Base-by-base conservation (phyloP, 2,888 invertebrate genomes). In the Hypomecis atomaria region DNA sequence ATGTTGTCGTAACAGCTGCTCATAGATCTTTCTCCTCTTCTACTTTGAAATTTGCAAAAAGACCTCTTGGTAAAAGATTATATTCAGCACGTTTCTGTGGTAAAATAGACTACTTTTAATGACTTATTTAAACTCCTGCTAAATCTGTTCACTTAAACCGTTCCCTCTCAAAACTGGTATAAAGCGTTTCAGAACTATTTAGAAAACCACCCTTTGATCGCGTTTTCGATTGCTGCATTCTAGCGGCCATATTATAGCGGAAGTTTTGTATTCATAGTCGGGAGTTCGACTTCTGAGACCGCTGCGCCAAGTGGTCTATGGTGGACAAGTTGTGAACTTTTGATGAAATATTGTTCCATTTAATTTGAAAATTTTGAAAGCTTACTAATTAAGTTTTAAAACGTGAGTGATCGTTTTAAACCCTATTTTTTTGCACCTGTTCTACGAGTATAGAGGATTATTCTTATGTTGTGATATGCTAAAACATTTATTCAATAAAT, bases 171-270 rank as follows among this genome's bases (percentile, higher is more conserved):
- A 77, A 79, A 77, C 78, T 76, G 78, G 79, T 77, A 77, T 69
- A 70, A 81, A 78, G 78, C 78, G 67, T 76, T 73, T 77, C 74
- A 78, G 69, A 88, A 89, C 88, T 86, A 88, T 89, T 86, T 79
- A 74, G 76, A 77, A 84, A 84, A 75, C 81, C 80, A 76, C 79
- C 80, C 83, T 89, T 88, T 88, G 87, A 86, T 86, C 83, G 79
- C 76, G 81, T 77, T 84, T 82, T 78, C 79, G 77, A 82, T 82
- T 87, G 83, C 79, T 78, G 75, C 83, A 86, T 87, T 85, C 84
- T 82, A 71, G 74, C 70, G 79, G 79, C 74, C 76, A 78, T 82
- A 80, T 74, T 72, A 77, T 72, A 38, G 23, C 49, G 64, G 66
- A 60, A 72, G 69, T 70, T 75, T 72, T 70, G 70, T 65, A 68